Evolutionary conservation across 1,140 invertebrate species (phyloP).

Genomic region (Macrostomum lignano): DNA sequence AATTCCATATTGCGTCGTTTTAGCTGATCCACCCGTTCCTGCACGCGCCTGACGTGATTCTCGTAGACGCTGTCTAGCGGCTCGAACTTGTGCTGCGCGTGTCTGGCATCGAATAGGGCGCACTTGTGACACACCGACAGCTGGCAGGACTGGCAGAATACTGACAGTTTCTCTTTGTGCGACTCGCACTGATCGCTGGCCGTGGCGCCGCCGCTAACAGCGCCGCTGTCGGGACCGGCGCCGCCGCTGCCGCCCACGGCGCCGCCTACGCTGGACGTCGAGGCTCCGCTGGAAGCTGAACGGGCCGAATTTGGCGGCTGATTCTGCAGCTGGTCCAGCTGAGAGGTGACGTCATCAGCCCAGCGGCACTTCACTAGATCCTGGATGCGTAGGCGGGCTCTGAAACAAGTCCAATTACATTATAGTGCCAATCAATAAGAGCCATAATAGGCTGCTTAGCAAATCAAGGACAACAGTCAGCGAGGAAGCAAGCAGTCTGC

Average conservation of each 20-base stretch:
- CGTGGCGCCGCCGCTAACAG: too few relatives aligned
- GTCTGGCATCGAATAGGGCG: conserved; percentile 60
- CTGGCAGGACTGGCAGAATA: conserved; percentile 64
- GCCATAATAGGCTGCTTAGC: too few relatives aligned
- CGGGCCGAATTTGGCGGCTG: too few relatives aligned
- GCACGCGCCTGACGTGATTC: conserved; percentile 52
- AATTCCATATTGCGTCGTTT: conserved; percentile 49
- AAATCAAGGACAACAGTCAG: too few relatives aligned
- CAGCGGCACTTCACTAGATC: conserved; percentile 73
- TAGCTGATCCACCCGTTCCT: conserved; percentile 50
- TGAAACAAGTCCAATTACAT: too few relatives aligned
- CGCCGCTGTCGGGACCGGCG: too few relatives aligned
- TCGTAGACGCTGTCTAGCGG: conserved; percentile 66
- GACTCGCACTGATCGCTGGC: conserved; percentile 36
- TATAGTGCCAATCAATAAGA: too few relatives aligned
- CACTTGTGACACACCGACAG: conserved; percentile 73
- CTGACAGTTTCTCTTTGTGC: conserved; percentile 57
- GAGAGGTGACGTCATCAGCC: conserved; percentile 74
- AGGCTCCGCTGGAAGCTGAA: too few relatives aligned
- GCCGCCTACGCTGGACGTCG: too few relatives aligned
- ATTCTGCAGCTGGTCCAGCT: conserved; percentile 51
- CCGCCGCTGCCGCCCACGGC: too few relatives aligned
- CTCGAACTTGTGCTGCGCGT: conserved; percentile 62
- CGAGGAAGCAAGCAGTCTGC: too few relatives aligned
- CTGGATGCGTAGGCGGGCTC: conserved; percentile 54